phyloP scores from a whole-genome alignment of 1,140 invertebrate species.

The Helicoverpa armigera region DNA sequence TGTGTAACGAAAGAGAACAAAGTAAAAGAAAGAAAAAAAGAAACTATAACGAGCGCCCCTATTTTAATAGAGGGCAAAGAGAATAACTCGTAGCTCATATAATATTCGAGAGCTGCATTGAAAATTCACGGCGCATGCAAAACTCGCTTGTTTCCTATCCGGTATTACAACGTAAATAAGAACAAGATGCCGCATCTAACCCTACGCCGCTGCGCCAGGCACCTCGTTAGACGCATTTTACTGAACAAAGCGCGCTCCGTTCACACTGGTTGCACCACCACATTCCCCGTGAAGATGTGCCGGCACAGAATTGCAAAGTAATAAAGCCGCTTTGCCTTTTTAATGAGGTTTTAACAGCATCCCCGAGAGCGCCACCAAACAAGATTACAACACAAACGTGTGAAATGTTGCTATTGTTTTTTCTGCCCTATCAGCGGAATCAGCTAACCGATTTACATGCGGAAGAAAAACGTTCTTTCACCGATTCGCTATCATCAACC shows the following conservation, averaged over 20 bases:
- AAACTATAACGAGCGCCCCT: slow-evolving; percentile 11
- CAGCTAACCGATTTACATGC: slow-evolving; percentile 34
- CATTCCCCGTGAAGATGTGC: slow-evolving; percentile 51
- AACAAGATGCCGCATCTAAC: slow-evolving; percentile 42
- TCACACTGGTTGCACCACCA: slow-evolving; percentile 48
- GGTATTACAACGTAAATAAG: slow-evolving; percentile 47
- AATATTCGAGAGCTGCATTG: slow-evolving; percentile 42
- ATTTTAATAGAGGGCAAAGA: slow-evolving; percentile 40
- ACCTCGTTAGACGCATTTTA: slow-evolving; percentile 58
- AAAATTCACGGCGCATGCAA: slow-evolving; percentile 48
- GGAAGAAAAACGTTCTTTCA: slow-evolving; percentile 47
- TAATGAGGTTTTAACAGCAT: slow-evolving; percentile 64
- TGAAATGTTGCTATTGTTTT: slow-evolving; percentile 48
- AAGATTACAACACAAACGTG: slow-evolving; percentile 55
- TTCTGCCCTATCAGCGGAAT: slow-evolving; percentile 18
- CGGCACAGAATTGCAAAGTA: slow-evolving; percentile 63
- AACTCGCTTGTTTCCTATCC: slow-evolving; percentile 43
- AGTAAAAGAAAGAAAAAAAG: slow-evolving; percentile 7
- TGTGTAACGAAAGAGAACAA: not conserved
- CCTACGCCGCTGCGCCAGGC: slow-evolving; percentile 34
- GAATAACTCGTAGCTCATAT: slow-evolving; percentile 30
- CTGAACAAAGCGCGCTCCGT: slow-evolving; percentile 56
- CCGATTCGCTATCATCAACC: slow-evolving; percentile 50
- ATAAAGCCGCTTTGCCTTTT: slow-evolving; percentile 66
- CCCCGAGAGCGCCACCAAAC: slow-evolving; percentile 48